Base-by-base conservation (phyloP, 2,888 invertebrate genomes). In the Aphidius colemani region DNA sequence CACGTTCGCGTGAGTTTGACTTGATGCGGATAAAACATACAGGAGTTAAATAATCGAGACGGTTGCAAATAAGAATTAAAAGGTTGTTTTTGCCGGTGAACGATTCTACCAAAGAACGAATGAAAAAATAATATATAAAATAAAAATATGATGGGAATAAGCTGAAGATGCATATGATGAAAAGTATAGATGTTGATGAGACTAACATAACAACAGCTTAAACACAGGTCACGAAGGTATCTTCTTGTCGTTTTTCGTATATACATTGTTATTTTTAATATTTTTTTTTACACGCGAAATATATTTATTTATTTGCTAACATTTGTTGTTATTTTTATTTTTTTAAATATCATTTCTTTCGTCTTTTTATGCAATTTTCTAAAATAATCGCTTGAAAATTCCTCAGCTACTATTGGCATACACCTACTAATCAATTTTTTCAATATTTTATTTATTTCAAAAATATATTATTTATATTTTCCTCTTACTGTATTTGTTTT, bases 191-290 rank as follows among this genome's bases (percentile, higher is more conserved):
- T 61, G 63, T 60, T 66, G 69, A 68, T 64, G 65, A 71, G 70
- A 68, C 65, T 65, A 70, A 68, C 71, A 71, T 72, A 75, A 73
- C 70, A 69, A 74, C 72, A 30, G 30, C 76, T 78, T 80, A 80
- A 80, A 80, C 72, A 79, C 78, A 79, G 79, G 79, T 78, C 80
- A 77, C 78, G 78, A 76, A 77, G 67, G 59, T 67, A 61, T 62
- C 60, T 59, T 62, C 60, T 59, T 67, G 67, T 30, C 30, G 3
- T 30, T 30, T 30, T 30, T 30, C 69, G 66, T 69, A 68, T 68
- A 63, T 64, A 51, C 51, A 45, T 57, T 53, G 59, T 67, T 66
- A 68, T 66, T 67, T 59, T 64, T 30, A 8, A n/a, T 44, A 13
- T 45, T 53, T 56, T 43, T 30, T 30, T 30, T 30, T 30, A 2